Evolutionary conservation across 2,113 vertebrate species (phyloP).

Genomic region (Cathartes aura): DNA sequence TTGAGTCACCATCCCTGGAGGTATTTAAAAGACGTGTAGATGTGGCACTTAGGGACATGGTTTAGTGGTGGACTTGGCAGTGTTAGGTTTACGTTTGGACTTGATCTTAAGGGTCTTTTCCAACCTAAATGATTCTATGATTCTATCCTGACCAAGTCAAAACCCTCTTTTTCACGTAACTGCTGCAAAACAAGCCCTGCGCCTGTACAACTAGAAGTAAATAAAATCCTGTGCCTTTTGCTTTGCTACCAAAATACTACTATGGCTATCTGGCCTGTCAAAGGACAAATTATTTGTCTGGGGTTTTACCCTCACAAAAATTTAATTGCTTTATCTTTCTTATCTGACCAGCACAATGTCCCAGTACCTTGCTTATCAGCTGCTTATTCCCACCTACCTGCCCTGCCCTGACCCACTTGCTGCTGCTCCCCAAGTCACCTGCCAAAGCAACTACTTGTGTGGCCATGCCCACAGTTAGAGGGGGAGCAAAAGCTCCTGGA

Average conservation of each 20-base stretch:
- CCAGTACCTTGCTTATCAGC: neutral
- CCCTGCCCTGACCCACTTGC: neutral
- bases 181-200: neutral
- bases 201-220: neutral
- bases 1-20: neutral
- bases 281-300: neutral
- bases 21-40: neutral
- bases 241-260: neutral
- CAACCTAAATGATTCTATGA: neutral
- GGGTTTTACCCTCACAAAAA: neutral
- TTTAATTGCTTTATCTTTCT: neutral
- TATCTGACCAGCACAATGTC: neutral
- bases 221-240: neutral
- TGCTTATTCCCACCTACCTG: neutral
- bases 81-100: neutral
- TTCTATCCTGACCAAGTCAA: neutral
- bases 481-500: neutral
- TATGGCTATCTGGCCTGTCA: neutral
- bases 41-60: neutral
- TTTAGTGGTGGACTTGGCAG: neutral
- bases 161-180: neutral
- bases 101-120: neutral
- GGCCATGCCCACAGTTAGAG: neutral
- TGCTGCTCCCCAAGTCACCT: neutral
- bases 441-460: neutral